Conservation (phyloP, 2,113 vertebrate genomes). For the Cyanoliseus patagonus region DNA sequence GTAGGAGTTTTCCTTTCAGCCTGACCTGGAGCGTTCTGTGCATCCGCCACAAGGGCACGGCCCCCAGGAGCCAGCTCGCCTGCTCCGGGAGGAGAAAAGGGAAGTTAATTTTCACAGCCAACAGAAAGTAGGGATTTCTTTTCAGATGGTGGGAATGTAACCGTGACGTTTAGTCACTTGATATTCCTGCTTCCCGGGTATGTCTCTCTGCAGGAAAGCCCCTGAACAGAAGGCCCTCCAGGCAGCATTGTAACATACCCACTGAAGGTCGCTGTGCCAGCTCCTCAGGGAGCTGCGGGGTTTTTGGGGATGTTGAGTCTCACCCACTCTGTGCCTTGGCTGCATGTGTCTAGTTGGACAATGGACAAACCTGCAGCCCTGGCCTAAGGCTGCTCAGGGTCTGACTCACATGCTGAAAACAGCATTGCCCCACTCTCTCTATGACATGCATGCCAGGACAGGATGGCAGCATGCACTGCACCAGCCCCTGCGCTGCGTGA, state of each 20-base stretch:
- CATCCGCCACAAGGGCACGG: slow-evolving; percentile 28
- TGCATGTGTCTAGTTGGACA: background rate
- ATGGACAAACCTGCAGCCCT: background rate
- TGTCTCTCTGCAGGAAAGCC: background rate
- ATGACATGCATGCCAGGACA: background rate
- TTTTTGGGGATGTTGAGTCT: background rate
- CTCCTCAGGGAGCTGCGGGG: background rate
- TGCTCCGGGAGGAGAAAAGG: background rate
- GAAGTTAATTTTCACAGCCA: slow-evolving; percentile 42
- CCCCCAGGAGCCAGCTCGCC: slow-evolving; percentile 6
- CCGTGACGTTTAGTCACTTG: slow-evolving; percentile 37
- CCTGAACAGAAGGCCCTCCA: background rate
- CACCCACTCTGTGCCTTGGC: accelerated
- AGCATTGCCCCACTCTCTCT: background rate
- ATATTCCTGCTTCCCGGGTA: background rate
- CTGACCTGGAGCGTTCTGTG: slow-evolving; percentile 36
- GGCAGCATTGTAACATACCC: background rate
- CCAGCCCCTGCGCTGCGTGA: accelerated
- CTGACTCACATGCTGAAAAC: background rate
- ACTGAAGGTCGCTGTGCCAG: accelerated
- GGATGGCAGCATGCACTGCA: background rate
- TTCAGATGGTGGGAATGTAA: slow-evolving; percentile 40
- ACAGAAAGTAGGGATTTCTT: slow-evolving; percentile 53
- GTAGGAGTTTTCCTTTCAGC: slow-evolving; percentile 55
- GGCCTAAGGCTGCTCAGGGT: background rate